Evolutionary conservation across 2,797 vertebrate genomes (phyloP).

Genomic region (Aldrovandia affinis): DNA sequence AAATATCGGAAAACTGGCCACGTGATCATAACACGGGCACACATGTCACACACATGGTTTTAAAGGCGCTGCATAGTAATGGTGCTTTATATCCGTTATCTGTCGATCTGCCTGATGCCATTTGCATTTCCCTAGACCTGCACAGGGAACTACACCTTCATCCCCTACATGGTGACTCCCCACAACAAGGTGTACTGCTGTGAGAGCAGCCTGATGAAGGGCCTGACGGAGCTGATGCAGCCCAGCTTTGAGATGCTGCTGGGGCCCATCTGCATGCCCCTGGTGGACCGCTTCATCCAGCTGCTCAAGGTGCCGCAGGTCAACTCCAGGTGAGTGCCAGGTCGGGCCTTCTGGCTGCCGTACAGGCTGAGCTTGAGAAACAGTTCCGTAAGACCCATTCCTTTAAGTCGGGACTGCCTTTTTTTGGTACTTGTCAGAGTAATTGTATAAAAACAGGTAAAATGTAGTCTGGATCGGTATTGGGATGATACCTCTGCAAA

Average conservation of each 20-base stretch:
- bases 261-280: constrained; percentile 94
- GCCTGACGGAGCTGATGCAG: constrained; percentile 94
- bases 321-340: constrained; percentile 84
- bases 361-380: background rate
- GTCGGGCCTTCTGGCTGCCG: background rate
- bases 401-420: background rate
- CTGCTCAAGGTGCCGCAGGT: constrained; percentile 89
- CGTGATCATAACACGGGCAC: background rate
- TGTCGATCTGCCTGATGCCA: background rate
- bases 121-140: constrained; percentile 77
- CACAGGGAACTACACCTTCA: constrained; percentile 92
- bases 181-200: constrained; percentile 98
- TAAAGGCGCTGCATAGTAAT: constrained; percentile 32
- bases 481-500: background rate
- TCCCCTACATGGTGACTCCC: constrained; percentile 96
- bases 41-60: background rate
- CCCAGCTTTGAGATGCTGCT: constrained; percentile 92
- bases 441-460: background rate
- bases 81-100: background rate
- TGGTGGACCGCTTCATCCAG: constrained; percentile 91
- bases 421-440: background rate
- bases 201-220: constrained; percentile 93
- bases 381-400: background rate
- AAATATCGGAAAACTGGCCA: background rate
- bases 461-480: background rate